These are phyloP conservation scores for Leptopilina drosophilae DNA, from an alignment of 2,888 invertebrate species.

Conservation along the genomic window DNA sequence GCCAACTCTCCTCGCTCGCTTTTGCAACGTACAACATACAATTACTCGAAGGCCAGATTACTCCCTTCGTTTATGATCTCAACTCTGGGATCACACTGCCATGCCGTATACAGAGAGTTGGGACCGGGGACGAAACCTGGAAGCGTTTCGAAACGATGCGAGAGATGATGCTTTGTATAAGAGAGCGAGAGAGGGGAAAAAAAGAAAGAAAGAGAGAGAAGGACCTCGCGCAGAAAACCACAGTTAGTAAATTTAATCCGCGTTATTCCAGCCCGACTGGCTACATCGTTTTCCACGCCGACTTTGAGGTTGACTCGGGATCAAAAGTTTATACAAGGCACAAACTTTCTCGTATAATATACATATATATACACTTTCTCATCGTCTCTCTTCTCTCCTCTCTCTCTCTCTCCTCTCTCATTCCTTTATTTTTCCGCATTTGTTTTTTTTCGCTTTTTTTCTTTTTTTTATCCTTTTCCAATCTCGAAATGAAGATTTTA, in stretches of 20 bases:
- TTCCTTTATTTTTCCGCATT: conserved; percentile 15
- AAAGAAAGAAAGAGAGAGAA: not conserved
- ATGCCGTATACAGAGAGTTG: conserved; percentile 36
- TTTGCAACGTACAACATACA: conserved; percentile 73
- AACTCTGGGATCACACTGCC: conserved; percentile 55
- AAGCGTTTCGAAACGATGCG: conserved; percentile 56
- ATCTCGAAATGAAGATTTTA: conserved; percentile 39
- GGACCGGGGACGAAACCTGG: conserved; percentile 56
- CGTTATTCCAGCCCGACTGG: conserved; percentile 35
- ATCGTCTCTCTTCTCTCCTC: not conserved
- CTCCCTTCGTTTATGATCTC: conserved; percentile 62
- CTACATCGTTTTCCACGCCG: conserved; percentile 39
- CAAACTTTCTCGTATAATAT: conserved; percentile 34
- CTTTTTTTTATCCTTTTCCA: not conserved
- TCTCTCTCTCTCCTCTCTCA: not conserved
- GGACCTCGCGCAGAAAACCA: conserved; percentile 53
- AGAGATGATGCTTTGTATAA: not conserved
- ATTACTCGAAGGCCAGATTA: conserved; percentile 74
- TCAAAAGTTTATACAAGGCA: conserved; percentile 38
- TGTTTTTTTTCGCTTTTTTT: not conserved
- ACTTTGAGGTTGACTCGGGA: conserved; percentile 40
- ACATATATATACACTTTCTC: not conserved
- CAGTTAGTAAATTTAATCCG: conserved; percentile 36
- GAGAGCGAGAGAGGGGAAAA: no score
- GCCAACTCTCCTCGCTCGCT: conserved; percentile 54